A percentile compares a stretch with the other conserved stretches of the same genome.
Evolutionary conservation across 2,797 vertebrate genomes (phyloP).

Genomic region (Scolopax bukidnonensis): DNA sequence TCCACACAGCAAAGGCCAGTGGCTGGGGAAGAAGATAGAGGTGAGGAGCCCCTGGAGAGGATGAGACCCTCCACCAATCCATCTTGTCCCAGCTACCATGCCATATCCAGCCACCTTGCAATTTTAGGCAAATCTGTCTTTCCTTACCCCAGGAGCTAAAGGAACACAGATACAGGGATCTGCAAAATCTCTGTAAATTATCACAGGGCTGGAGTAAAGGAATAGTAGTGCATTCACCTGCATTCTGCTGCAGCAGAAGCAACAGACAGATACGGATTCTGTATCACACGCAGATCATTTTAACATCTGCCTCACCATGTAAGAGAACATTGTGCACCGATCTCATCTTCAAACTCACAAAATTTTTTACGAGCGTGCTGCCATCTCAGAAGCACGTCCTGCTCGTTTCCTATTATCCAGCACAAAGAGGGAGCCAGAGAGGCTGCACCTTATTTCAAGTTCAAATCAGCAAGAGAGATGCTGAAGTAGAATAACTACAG

Average conservation of each 20-base stretch:
- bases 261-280: neutral
- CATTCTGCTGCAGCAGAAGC: neutral
- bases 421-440: neutral
- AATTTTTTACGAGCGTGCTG: neutral
- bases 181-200: neutral
- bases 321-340: neutral
- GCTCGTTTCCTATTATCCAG: neutral
- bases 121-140: neutral
- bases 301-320: neutral
- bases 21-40: neutral
- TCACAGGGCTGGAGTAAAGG: neutral
- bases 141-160: neutral
- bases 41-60: neutral
- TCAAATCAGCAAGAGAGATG: neutral
- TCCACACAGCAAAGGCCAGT: neutral
- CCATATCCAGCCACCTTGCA: neutral
- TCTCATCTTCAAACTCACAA: neutral
- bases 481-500: neutral
- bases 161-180: fast-evolving
- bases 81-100: neutral
- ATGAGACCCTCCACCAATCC: neutral
- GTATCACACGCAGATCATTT: neutral
- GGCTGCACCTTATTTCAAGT: neutral
- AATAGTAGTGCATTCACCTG: neutral
- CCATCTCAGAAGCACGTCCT: neutral